Evolutionary conservation across 2,888 invertebrate genomes (phyloP), one percentile per base, ranked within the genome.

Genomic region (Mythimna pallens): DNA sequence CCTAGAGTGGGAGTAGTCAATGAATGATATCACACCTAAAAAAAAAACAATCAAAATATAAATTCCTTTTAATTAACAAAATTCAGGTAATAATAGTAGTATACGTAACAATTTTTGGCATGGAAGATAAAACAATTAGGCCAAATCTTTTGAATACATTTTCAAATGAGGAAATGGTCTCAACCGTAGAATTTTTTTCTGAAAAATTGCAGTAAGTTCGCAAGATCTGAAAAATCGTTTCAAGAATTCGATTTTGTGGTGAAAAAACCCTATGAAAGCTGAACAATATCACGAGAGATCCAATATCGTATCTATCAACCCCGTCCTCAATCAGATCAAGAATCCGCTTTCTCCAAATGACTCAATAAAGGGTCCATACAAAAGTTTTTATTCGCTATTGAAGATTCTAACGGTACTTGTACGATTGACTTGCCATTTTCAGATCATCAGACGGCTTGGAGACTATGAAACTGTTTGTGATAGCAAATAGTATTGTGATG

Each of bases 401-500:
- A 66, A 76, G 54, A 65, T 80, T 73, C 47, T 78, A 64, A 62
- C 55, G 74, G 62, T 65, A 52, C 65, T 78, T 76, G 65, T 72
- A 80, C 72, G 66, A 67, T 59, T 68, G 72, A 65, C 52, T 73
- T 73, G 81, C 69, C 77, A 64, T 65, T 95, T 94, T 68, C 94
- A 96, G 96, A 84, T 97, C 97, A 85, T 96, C 97, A 81, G 97
- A 97, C 81, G 98, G 98, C 61, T 91, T 97, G 81, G 98, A 98
- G 89, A 98, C 97, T 93, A 97, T 98, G 97, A 97, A 97, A 92
- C 93, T 98, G n/a, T 98, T 98, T 91, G 98, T 98, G 34, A 95
- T 98, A 74, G 97, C 98, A 58, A 98, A 98, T 93, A 97, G 98
- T 40, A 90, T 98, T 61, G 96, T 98, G 77, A 94, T 98, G 83